phyloP scores from a whole-genome alignment of 2,113 vertebrate species.

The Phoxinus phoxinus region DNA sequence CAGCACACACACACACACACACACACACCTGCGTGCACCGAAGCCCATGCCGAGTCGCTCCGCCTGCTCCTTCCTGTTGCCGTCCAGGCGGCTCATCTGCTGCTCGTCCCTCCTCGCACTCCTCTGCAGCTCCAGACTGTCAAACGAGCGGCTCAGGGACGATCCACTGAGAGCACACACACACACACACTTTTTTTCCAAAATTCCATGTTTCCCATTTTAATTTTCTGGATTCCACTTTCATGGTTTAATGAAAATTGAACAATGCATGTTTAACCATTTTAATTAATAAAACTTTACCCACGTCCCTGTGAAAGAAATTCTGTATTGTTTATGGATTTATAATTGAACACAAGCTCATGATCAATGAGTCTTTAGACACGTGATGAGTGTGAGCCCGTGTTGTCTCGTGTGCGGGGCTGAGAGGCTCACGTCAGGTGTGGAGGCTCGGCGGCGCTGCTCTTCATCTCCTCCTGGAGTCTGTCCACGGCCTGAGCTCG shows the following conservation, averaged over 20 bases:
- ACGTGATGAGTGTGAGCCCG: no score
- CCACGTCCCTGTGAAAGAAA: no score
- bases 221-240: no score
- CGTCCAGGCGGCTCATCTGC: slow-evolving; percentile 74
- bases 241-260: no score
- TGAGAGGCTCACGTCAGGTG: no score
- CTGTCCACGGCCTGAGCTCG: slow-evolving; percentile 90
- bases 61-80: slow-evolving; percentile 83
- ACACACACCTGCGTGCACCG: slow-evolving; percentile 71
- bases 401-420: no score
- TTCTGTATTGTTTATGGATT: no score
- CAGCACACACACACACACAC: background rate
- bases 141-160: slow-evolving; percentile 85
- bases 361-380: no score
- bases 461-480: slow-evolving; percentile 77
- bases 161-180: slow-evolving; percentile 70
- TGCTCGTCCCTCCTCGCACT: slow-evolving; percentile 77
- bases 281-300: no score
- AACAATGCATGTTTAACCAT: no score
- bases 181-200: background rate
- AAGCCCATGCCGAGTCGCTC: slow-evolving; percentile 95
- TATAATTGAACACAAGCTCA: no score
- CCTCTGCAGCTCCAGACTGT: slow-evolving; percentile 86
- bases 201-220: no score
- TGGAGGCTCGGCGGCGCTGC: slow-evolving; percentile 66